These are phyloP conservation scores for Rambutsinella grinnellia DNA, from an alignment of 2,888 invertebrate species.

Conservation along the genomic window DNA sequence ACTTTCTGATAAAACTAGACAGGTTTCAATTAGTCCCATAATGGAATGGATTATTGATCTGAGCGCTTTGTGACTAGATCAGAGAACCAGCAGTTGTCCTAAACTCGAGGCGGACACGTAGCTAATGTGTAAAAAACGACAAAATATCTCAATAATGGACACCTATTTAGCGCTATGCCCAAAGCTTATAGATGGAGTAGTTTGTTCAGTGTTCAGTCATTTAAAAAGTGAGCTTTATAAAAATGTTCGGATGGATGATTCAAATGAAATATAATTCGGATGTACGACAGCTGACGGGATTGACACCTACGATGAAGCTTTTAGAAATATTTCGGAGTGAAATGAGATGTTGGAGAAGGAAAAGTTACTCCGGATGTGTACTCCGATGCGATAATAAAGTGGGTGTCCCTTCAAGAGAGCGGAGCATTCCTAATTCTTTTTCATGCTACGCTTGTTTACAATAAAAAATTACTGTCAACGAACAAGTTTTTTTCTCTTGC, in stretches of 20 bases:
- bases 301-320: slow-evolving; percentile 50
- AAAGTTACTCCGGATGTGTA: too few species aligned
- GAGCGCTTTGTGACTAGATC: slow-evolving; percentile 33
- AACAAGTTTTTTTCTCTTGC: slow-evolving; percentile 37
- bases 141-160: slow-evolving; percentile 52
- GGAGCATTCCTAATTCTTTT: too few species aligned
- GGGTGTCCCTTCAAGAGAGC: slow-evolving; percentile 49
- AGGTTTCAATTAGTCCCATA: slow-evolving; percentile 66
- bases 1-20: slow-evolving; percentile 64
- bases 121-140: slow-evolving; percentile 33
- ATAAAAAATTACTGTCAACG: slow-evolving; percentile 48
- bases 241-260: too few species aligned
- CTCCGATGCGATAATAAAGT: too few species aligned
- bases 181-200: too few species aligned
- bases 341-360: too few species aligned
- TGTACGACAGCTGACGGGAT: slow-evolving; percentile 47
- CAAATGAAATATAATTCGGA: too few species aligned
- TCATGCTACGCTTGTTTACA: slow-evolving; percentile 43
- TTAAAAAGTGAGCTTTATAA: too few species aligned
- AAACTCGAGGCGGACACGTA: too few species aligned
- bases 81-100: slow-evolving; percentile 3
- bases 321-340: too few species aligned
- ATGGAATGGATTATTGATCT: slow-evolving; percentile 66
- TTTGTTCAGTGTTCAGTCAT: too few species aligned
- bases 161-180: too few species aligned